Base-by-base conservation (phyloP, 2,888 invertebrate species). In the Himalopsyche anomala region DNA sequence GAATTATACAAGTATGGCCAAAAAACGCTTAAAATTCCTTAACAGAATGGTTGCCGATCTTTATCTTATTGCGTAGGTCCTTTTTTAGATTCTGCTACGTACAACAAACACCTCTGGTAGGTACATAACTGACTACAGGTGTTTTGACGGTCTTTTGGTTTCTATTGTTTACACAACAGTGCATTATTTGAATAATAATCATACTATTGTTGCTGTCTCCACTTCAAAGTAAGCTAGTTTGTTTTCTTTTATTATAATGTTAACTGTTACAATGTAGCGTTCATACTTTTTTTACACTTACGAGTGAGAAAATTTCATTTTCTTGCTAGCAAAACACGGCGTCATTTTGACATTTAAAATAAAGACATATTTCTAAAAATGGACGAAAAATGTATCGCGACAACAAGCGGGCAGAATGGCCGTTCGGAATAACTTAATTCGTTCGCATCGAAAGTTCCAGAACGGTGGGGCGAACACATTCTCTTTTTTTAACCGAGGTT, bases 381-480 rank as follows among this genome's bases (percentile, higher is more conserved):
- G 74, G 74, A 12, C 36, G 62, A 62, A 74, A 74, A 74, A 74
- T 38, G 3, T 19, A 62, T 19, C 19, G 12, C 38, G 74, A 4
- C 74, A 5, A 9, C 69, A 38, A 74, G 74, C 74, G 28, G 36
- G 9, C 69, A 36, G 74, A 74, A 36, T 74, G 80, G 45, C 42
- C 80, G 80, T n/a, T 38, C 82, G 36, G 82, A 74, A 74, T 62
- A 82, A 54, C 55, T n/a, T 38, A 55, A 54, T 54, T 82, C 82
- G 51, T 28, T 51, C 54, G 45, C 82, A 38, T 82, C 54, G 82
- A 82, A 82, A 51, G 38, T 82, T 82, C 82, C 55, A 82, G 82
- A 82, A 82, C 82, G 82, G 74, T 74, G 74, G 74, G 74, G 74
- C 74, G 74, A 12, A 28, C 38, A 36, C 74, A 74, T 74, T 74